Evolutionary conservation across 37 sponge, comb jelly and placozoan genomes (phyloP).

Genomic region (Beroe ovata): DNA sequence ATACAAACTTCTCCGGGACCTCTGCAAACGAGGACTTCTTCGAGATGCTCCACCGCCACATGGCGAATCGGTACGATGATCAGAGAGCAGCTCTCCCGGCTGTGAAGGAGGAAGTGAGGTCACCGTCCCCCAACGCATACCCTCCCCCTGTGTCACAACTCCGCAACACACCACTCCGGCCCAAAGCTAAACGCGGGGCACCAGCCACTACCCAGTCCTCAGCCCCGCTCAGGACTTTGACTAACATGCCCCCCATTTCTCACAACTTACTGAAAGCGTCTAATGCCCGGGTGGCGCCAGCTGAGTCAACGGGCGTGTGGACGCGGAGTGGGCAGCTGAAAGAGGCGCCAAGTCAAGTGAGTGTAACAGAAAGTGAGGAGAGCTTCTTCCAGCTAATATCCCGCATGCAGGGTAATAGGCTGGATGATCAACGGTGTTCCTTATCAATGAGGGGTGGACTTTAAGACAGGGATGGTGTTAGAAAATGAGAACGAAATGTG

Average conservation of each 20-base stretch:
- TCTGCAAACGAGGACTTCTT: constrained; percentile 56
- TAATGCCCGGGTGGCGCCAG: neutral
- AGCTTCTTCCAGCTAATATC: constrained; percentile 66
- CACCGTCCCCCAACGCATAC: neutral
- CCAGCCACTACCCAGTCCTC: neutral
- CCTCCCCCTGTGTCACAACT: constrained; percentile 41
- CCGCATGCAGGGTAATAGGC: constrained; percentile 54
- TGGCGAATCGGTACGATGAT: constrained; percentile 60
- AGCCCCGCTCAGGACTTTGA: constrained; percentile 37
- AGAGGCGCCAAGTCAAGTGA: constrained; percentile 12
- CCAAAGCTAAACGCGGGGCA: constrained; percentile 29
- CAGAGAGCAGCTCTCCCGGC: constrained; percentile 45
- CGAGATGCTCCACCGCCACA: constrained; percentile 54
- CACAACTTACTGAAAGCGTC: neutral
- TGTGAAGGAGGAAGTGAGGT: constrained; percentile 23
- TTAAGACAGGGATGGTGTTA: neutral
- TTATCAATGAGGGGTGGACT: constrained; percentile 12
- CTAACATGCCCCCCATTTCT: constrained; percentile 48
- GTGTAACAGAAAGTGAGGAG: constrained; percentile 66
- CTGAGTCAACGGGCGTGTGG: constrained; percentile 25
- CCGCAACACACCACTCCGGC: constrained; percentile 27
- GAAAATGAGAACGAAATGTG: no score
- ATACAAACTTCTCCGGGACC: constrained; percentile 47
- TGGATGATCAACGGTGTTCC: constrained; percentile 47
- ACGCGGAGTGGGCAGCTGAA: constrained; percentile 17